These are phyloP conservation scores for Torymus auratus DNA, from an alignment of 2,888 invertebrate species.

Conservation along the genomic window DNA sequence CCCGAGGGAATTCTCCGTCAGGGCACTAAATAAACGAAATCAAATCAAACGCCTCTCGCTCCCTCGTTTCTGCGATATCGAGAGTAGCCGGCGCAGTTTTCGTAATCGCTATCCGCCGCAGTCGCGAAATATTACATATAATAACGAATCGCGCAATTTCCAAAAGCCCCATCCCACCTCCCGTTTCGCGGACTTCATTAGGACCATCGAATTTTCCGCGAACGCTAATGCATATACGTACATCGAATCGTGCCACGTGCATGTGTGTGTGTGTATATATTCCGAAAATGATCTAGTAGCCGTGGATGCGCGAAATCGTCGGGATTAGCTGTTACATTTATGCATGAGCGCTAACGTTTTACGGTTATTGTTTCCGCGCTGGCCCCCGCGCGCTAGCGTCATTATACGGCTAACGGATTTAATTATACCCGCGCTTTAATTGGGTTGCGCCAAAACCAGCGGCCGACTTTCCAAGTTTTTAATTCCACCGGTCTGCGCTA, in stretches of 20 bases:
- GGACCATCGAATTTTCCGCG: constrained; percentile 17
- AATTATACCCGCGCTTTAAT: not conserved
- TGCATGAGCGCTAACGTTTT: constrained; percentile 34
- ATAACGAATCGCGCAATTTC: constrained; percentile 3
- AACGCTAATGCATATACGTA: not conserved
- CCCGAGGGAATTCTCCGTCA: no score
- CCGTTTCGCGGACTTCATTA: constrained; percentile 35
- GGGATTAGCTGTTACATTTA: constrained; percentile 46
- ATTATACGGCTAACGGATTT: constrained; percentile 19
- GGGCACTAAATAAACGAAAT: no score
- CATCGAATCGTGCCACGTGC: no score
- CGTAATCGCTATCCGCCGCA: no score
- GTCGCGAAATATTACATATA: constrained; percentile 24
- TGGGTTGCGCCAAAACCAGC: not conserved
- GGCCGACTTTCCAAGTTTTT: no score
- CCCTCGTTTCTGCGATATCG: no score
- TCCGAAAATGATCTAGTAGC: constrained; percentile 6
- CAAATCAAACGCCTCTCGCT: no score
- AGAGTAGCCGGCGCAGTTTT: no score
- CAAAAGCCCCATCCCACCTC: constrained; percentile 4
- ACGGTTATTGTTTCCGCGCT: constrained; percentile 34
- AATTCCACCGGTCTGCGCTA: no score
- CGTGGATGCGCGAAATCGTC: constrained; percentile 35
- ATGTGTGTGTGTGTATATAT: no score
- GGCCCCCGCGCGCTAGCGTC: not conserved